Evolutionary conservation across 2,113 vertebrate species (phyloP).

Genomic region (Forbesichthys papilliferus): DNA sequence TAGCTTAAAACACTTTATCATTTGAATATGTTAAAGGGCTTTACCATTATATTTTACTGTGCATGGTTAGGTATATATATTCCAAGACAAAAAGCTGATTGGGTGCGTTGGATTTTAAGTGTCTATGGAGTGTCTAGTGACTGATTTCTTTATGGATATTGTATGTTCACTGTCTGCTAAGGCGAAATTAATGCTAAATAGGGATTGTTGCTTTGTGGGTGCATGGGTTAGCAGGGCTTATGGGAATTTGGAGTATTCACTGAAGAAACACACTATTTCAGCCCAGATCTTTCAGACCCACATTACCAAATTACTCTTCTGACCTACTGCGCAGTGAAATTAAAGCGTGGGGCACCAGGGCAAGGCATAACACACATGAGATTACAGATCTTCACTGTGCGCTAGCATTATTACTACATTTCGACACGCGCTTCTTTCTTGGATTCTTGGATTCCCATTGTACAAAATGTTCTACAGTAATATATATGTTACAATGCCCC

Average conservation of each 20-base stretch:
- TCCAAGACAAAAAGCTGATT: not conserved
- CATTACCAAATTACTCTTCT: slow-evolving; percentile 12
- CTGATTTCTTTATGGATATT: slow-evolving; percentile 7
- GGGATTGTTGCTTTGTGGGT: slow-evolving; percentile 1
- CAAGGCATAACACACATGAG: not conserved
- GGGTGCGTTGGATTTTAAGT: not conserved
- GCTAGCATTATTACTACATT: slow-evolving; percentile 1
- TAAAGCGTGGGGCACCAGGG: not conserved
- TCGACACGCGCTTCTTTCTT: not conserved
- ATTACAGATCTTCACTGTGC: not conserved
- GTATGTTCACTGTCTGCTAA: not conserved
- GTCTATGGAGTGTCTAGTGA: slow-evolving; percentile 6
- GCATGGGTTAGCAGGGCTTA: slow-evolving; percentile 2
- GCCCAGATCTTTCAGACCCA: not conserved
- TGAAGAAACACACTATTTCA: slow-evolving; percentile 28
- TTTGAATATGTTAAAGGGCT: not conserved
- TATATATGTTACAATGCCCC: not conserved
- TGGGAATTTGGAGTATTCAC: not conserved
- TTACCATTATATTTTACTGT: slow-evolving; percentile 12
- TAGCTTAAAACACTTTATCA: not conserved
- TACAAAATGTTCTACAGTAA: slow-evolving; percentile 3
- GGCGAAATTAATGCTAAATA: slow-evolving; percentile 15
- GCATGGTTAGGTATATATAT: slow-evolving; percentile 13
- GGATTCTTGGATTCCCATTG: not conserved
- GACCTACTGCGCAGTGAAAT: not conserved